phyloP scores from a whole-genome alignment of 1,140 invertebrate species.

The Ylistrum balloti region DNA sequence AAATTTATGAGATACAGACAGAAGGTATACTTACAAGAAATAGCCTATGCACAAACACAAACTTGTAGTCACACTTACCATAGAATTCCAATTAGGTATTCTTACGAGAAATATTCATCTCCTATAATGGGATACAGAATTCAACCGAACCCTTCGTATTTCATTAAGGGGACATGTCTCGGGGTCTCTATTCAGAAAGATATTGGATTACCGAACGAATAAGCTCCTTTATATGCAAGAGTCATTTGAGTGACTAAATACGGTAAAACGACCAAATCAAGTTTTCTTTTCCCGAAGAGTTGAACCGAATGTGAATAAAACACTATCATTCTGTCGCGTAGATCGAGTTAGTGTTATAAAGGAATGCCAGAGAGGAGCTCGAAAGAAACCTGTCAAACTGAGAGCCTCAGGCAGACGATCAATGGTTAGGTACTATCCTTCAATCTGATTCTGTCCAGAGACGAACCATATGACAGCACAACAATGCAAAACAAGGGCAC shows the following conservation, averaged over 20 bases:
- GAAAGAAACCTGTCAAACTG: not conserved
- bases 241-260: constrained; percentile 19
- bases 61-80: too few relatives aligned
- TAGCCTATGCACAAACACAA: too few relatives aligned
- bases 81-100: too few relatives aligned
- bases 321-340: not conserved
- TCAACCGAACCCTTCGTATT: not conserved
- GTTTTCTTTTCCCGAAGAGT: constrained; percentile 1
- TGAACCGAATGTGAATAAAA: not conserved
- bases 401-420: not conserved
- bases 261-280: constrained; percentile 24
- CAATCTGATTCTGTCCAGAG: not conserved
- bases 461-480: not conserved
- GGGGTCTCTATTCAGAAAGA: not conserved
- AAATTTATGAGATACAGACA: too few relatives aligned
- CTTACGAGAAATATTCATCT: too few relatives aligned
- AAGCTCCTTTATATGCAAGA: not conserved
- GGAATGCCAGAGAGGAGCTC: not conserved
- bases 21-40: too few relatives aligned
- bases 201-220: not conserved
- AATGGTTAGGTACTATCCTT: not conserved
- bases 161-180: not conserved
- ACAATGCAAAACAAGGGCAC: not conserved
- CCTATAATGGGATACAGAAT: too few relatives aligned
- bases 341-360: not conserved